A percentile compares a stretch with the other conserved stretches of the same genome.
These are phyloP conservation scores for Gasteruption jaculator DNA, from an alignment of 2,888 invertebrate genomes.

Conservation along the genomic window DNA sequence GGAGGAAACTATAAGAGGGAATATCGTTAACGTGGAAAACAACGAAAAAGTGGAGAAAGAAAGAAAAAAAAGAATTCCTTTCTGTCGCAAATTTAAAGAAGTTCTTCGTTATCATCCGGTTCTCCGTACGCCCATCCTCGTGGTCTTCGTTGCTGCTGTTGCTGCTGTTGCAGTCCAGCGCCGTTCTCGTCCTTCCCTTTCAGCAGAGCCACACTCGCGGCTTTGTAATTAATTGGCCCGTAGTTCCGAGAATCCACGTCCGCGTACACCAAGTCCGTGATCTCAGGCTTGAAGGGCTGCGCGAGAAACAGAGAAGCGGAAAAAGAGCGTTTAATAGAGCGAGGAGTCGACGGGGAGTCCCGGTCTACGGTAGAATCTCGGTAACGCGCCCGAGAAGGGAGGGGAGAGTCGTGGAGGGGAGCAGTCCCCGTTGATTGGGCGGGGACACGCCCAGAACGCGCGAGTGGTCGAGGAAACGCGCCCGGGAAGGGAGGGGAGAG, in stretches of 20 bases:
- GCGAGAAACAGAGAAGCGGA: conserved; percentile 5
- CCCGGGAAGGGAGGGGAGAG: too few species aligned
- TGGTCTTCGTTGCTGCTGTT: conserved; percentile 22
- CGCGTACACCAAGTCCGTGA: conserved; percentile 80
- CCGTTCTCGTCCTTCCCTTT: conserved; percentile 38
- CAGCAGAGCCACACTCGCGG: conserved; percentile 65
- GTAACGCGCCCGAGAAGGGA: too few species aligned
- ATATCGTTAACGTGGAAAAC: neutral
- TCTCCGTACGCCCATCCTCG: conserved; percentile 45
- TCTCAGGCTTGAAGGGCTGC: conserved; percentile 77
- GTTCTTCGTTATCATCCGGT: conserved; percentile 48
- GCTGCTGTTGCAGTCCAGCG: conserved; percentile 27
- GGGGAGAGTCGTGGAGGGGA: too few species aligned
- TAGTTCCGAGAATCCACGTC: conserved; percentile 86
- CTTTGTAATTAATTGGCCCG: conserved; percentile 89
- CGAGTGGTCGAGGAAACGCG: too few species aligned
- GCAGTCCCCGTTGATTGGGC: too few species aligned
- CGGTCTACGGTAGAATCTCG: too few species aligned
- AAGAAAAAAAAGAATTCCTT: conserved; percentile 6
- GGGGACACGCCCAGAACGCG: too few species aligned
- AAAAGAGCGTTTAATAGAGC: too few species aligned
- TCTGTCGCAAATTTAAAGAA: conserved; percentile 40
- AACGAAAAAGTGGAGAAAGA: neutral
- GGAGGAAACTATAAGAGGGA: too few species aligned
- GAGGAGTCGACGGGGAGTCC: too few species aligned